A percentile compares a stretch with the other conserved stretches of the same genome.
These are phyloP conservation scores for Eleutherodactylus coqui DNA, from an alignment of 2,797 vertebrate genomes.

Conservation along the genomic window DNA sequence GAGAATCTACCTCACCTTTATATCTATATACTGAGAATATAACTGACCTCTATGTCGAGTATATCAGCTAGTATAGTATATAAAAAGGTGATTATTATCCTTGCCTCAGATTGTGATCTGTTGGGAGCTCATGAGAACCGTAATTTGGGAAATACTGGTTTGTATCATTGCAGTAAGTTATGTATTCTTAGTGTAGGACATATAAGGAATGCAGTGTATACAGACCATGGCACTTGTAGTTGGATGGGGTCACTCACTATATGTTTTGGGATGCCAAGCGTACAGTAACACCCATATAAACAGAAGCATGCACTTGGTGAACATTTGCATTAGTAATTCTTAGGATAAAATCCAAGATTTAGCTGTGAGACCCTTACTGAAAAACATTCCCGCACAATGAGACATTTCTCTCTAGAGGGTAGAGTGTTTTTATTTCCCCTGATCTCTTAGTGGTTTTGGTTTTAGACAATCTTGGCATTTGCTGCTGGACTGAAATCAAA, in stretches of 20 bases:
- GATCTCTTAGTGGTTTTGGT: constrained; percentile 27
- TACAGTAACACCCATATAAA: background rate
- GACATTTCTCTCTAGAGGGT: constrained; percentile 27
- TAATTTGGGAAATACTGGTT: too few species aligned
- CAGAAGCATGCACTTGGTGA: constrained; percentile 20
- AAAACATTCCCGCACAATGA: constrained; percentile 52
- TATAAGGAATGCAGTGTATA: background rate
- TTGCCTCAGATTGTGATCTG: too few species aligned
- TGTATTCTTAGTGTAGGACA: background rate
- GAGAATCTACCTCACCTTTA: too few species aligned
- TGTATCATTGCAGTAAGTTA: background rate
- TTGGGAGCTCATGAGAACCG: too few species aligned
- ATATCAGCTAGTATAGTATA: too few species aligned
- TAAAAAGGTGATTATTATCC: too few species aligned
- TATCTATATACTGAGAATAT: too few species aligned
- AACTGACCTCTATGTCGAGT: too few species aligned
- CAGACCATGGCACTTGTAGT: background rate
- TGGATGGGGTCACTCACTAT: background rate
- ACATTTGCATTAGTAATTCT: constrained; percentile 54
- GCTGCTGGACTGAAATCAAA: constrained; percentile 25
- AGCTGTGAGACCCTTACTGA: constrained; percentile 25
- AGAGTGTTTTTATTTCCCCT: constrained; percentile 43
- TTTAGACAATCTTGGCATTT: constrained; percentile 19
- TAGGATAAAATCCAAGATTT: constrained; percentile 52
- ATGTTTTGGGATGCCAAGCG: background rate